Evolutionary conservation across 2,797 vertebrate genomes (phyloP), one percentile per base, ranked within the genome.

Genomic region (Threskiornis aethiopicus): DNA sequence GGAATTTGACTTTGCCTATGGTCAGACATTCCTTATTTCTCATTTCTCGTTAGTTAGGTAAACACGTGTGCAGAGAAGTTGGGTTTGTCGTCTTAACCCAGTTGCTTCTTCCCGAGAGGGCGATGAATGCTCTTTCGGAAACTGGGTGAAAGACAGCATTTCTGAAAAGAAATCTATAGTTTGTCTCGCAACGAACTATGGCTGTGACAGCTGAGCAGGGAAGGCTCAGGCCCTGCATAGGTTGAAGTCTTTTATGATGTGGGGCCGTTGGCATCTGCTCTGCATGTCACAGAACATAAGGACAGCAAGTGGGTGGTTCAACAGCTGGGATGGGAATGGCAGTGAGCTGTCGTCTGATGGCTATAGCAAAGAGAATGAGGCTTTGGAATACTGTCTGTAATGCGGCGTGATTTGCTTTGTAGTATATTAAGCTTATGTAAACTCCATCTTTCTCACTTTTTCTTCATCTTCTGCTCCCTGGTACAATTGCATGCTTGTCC

Each of bases 191-290:
- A 5, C 0, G 7, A 93, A 44, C 84, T 87, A 26, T n/a, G 61
- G 65, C 82, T 65, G 57, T 95, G 93, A 97, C 97, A 98, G 97
- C 96, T 98, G 97, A 95, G 75, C 80, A 77, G 82, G 78, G 81
- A 91, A 87, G 70, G 78, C 90, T 90, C 44, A 84, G 83, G 25
- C 61, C 47, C 29, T 69, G 79, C 96, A 91, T 87, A 90, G 88
- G 93, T 61, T 77, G 87, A 55, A 77, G 84, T 89, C 59, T 82
- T 96, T 96, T 94, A 93, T 95, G 90, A 57, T 65, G 52, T 84
- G 95, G 90, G 92, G 69, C 84, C 31, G 8, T 90, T 89, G 98
- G 93, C 97, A 97, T 96, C 91, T 95, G 97, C 72, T 89, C 71
- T 93, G 94, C n/a, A 3, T 96, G 95, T 97, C 96, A 97, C 93